Conservation (phyloP, 2,113 vertebrate genomes). For the Nesoenas mayeri region DNA sequence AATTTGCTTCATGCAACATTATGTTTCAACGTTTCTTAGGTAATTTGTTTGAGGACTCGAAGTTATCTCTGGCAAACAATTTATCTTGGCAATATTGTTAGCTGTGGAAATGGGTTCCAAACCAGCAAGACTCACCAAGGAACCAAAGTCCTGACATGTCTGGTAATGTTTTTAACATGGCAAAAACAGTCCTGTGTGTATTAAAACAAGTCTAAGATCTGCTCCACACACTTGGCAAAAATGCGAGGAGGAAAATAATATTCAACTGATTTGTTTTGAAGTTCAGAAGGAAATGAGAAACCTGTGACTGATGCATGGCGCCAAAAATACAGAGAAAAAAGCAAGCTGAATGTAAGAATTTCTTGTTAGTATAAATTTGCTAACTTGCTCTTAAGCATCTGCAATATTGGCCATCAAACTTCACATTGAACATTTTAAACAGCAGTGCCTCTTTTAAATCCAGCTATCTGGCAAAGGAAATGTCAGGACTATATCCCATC, state of each 20-base stretch:
- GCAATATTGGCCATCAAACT: neutral
- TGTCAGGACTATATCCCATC: neutral
- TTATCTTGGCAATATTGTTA: constrained; percentile 18
- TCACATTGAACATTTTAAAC: neutral
- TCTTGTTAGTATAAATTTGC: neutral
- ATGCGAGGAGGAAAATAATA: neutral
- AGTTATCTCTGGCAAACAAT: constrained; percentile 51
- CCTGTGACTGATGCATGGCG: accelerated
- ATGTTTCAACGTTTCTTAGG: constrained; percentile 36
- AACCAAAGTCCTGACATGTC: neutral
- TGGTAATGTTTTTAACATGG: neutral
- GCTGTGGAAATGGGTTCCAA: neutral
- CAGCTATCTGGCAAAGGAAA: neutral
- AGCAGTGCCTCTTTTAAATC: neutral
- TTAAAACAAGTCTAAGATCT: neutral
- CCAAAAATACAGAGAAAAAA: neutral
- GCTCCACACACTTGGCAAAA: neutral
- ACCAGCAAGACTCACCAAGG: neutral
- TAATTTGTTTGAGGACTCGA: constrained; percentile 47
- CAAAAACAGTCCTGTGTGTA: accelerated
- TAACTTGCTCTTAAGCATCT: neutral
- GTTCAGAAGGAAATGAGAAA: neutral
- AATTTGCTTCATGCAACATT: neutral
- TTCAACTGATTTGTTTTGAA: neutral
- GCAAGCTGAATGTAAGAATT: neutral